phyloP scores from a whole-genome alignment of 2,797 vertebrate species.

The Acanthis flammea region DNA sequence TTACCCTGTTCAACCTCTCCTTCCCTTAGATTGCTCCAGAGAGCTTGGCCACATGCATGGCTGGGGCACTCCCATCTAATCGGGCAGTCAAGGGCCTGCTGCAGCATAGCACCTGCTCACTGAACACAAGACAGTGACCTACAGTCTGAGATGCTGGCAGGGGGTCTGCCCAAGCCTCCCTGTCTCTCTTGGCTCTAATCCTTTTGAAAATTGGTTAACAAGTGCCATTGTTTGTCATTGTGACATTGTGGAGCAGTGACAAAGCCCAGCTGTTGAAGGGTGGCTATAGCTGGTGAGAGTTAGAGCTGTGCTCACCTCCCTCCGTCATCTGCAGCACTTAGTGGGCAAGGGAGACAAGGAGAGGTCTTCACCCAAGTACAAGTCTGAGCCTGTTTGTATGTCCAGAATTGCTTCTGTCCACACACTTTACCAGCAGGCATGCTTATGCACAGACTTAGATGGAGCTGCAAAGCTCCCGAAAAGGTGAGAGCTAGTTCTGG shows the following conservation, averaged over 20 bases:
- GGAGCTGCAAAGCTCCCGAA: background rate
- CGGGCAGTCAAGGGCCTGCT: background rate
- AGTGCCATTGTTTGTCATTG: background rate
- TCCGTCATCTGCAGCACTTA: background rate
- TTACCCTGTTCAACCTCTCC: background rate
- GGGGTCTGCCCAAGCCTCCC: background rate
- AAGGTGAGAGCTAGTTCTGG: background rate
- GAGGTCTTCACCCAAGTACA: background rate
- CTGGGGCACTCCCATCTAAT: background rate
- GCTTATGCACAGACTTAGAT: background rate
- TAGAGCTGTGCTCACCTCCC: background rate
- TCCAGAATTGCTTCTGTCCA: background rate
- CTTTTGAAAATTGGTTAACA: background rate
- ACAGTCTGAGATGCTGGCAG: background rate
- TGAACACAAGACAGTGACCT: background rate
- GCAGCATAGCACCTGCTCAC: background rate
- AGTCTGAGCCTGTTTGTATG: background rate
- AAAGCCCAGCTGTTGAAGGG: background rate
- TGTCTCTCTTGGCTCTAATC: background rate
- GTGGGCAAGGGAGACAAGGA: background rate
- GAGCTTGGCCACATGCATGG: background rate
- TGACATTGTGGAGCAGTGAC: background rate
- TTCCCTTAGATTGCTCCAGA: background rate
- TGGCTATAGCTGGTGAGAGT: background rate
- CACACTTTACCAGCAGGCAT: background rate